phyloP scores from a whole-genome alignment of 2,113 vertebrate genomes.

The Copsychus sechellarum region DNA sequence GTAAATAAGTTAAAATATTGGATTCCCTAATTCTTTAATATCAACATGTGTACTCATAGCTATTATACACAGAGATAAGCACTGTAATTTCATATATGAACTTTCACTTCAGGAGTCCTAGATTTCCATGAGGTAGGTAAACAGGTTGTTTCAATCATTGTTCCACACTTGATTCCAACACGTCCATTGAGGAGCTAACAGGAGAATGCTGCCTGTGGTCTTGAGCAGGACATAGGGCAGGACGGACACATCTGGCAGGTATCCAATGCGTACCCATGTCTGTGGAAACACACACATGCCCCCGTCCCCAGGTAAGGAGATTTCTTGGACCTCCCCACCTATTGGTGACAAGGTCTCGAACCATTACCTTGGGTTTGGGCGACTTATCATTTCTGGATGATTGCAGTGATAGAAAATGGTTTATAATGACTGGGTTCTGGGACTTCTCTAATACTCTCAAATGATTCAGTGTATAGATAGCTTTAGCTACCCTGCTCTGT shows the following conservation, averaged over 20 bases:
- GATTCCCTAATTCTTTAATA: not conserved
- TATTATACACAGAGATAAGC: not conserved
- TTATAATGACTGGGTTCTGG: not conserved
- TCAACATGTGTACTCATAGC: not conserved
- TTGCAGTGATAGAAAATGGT: not conserved
- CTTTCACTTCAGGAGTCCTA: too few species aligned
- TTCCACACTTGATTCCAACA: not conserved
- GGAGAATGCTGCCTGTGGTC: not conserved
- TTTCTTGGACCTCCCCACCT: not conserved
- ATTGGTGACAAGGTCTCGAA: not conserved
- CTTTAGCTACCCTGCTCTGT: not conserved
- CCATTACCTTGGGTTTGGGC: not conserved
- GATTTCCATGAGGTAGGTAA: not conserved
- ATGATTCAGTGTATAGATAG: not conserved
- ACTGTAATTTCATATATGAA: not conserved
- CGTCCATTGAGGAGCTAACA: not conserved
- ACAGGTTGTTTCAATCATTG: not conserved
- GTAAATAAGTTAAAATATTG: not conserved
- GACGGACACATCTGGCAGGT: not conserved
- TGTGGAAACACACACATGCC: not conserved
- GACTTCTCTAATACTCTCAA: not conserved
- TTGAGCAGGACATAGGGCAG: not conserved
- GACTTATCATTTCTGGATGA: not conserved
- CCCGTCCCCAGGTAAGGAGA: not conserved
- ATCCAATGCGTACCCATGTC: not conserved